These are phyloP conservation scores for Mola mola DNA, from an alignment of 2,113 vertebrate genomes.

Conservation along the genomic window DNA sequence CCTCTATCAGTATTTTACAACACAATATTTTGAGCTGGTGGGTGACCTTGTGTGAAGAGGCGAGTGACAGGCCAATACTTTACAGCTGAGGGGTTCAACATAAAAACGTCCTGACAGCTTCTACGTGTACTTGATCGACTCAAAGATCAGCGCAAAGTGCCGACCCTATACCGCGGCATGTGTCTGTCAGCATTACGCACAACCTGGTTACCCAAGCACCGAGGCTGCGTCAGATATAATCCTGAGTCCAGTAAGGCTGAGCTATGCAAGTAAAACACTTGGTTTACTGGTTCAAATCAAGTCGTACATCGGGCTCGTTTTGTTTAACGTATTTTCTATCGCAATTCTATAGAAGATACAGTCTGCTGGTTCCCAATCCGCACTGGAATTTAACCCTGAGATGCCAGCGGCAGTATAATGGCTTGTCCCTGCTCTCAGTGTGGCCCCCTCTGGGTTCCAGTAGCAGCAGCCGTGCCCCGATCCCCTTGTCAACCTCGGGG, in stretches of 20 bases:
- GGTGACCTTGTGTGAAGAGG: conserved; percentile 28
- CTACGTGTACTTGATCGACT: conserved; percentile 61
- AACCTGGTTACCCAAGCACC: conserved; percentile 33
- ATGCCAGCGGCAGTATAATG: conserved; percentile 63
- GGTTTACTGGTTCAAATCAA: conserved; percentile 18
- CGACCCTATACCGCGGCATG: conserved; percentile 43
- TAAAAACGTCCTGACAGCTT: conserved; percentile 58
- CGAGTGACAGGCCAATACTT: conserved; percentile 42
- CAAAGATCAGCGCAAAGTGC: conserved; percentile 70
- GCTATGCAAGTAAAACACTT: conserved; percentile 12
- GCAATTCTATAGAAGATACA: conserved; percentile 74
- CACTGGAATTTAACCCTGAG: conserved; percentile 74
- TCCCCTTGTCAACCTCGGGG: conserved; percentile 53
- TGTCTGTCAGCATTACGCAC: conserved; percentile 51
- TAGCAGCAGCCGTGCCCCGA: conserved; percentile 28
- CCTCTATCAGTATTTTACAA: conserved; percentile 13
- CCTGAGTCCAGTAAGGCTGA: not conserved
- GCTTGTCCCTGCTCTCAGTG: conserved; percentile 48
- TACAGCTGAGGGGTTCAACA: conserved; percentile 59
- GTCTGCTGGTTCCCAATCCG: conserved; percentile 75
- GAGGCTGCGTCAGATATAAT: conserved; percentile 18
- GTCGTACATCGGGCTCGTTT: conserved; percentile 13
- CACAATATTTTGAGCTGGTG: conserved; percentile 26
- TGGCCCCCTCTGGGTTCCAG: conserved; percentile 60
- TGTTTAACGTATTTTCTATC: conserved; percentile 46